Evolutionary conservation across 2,888 invertebrate species (phyloP), one percentile per base, ranked within the genome.

Genomic region (Napeogenes inachia): DNA sequence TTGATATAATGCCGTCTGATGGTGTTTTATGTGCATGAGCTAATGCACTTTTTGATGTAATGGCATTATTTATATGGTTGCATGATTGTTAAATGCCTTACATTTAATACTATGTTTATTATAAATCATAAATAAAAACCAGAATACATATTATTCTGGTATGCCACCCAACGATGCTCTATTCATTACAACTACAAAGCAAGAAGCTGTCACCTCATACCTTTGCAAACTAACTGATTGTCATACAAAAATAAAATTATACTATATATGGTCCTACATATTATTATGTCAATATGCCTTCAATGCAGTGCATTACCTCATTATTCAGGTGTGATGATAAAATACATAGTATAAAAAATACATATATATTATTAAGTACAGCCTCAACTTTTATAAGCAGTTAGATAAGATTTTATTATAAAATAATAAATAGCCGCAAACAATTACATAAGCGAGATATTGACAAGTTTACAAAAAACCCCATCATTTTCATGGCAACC

Each of bases 281-380:
- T 38, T 38, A 42, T 10, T 10, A 42, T 10, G 30, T 50, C 12
- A 10, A 50, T 50, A 30, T 12, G 50, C 50, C 30, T 50, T 50
- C 21, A 50, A 50, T 50, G 30, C 50, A 50, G 50, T 50, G 50
- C 50, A 50, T 50, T 50, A 50, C 30, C 50, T 50, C 50, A 50
- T 21, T 21, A 21, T 50, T 50, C 10, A 10, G 8, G 3, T 50
- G 6, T 50, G 30, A 50, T 50, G n/a, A 13, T 30, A 30, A 30
- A 30, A 21, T 30, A 30, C 21, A 50, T 50, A 50, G 30, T 21
- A 21, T 30, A 10, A 30, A 50, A 50, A 50, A 30, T 47, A 47
- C 8, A 50, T 30, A n/a, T 50, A 50, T 50, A 50, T 30, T 12
- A 50, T 30, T 30, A 30, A 50, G 30, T 50, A 30, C 30, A 50